Conservation (phyloP, 2,888 invertebrate genomes). For the Eilema caniola region DNA sequence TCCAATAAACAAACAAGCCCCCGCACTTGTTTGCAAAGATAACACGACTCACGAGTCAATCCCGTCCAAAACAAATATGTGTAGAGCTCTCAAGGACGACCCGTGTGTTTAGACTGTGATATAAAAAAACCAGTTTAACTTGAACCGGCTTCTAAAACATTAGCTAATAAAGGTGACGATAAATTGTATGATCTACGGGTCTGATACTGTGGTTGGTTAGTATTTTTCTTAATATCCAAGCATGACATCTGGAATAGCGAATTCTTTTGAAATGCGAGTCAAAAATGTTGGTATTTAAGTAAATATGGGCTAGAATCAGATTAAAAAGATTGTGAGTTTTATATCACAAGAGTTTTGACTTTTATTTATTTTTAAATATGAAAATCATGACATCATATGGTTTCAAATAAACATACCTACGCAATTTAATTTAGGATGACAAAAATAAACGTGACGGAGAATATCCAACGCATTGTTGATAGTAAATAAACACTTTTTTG, state of each 20-base stretch:
- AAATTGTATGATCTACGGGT: constrained; percentile 8
- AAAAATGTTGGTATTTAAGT: not conserved
- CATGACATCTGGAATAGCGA: constrained; percentile 21
- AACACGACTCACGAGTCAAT: constrained; percentile 76
- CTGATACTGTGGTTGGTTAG: not conserved
- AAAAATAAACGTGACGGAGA: not conserved
- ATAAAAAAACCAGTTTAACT: constrained; percentile 28
- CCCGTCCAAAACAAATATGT: constrained; percentile 81
- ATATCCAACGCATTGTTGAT: not conserved
- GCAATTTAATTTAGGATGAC: not conserved
- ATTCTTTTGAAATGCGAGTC: constrained; percentile 9
- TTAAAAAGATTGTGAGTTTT: not conserved
- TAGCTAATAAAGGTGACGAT: not conserved
- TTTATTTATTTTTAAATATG: not conserved
- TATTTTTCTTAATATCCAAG: constrained; percentile 30
- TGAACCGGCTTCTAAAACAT: constrained; percentile 10
- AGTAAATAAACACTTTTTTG: no score
- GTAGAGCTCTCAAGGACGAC: constrained; percentile 71
- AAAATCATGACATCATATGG: not conserved
- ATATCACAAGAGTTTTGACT: not conserved
- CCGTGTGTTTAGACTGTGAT: constrained; percentile 55
- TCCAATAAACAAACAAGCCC: constrained; percentile 56
- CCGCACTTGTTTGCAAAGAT: constrained; percentile 78
- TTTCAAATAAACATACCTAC: not conserved
- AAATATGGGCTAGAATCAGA: not conserved